Evolutionary conservation across 2,113 vertebrate species (phyloP).

Genomic region (Acinonyx jubatus): DNA sequence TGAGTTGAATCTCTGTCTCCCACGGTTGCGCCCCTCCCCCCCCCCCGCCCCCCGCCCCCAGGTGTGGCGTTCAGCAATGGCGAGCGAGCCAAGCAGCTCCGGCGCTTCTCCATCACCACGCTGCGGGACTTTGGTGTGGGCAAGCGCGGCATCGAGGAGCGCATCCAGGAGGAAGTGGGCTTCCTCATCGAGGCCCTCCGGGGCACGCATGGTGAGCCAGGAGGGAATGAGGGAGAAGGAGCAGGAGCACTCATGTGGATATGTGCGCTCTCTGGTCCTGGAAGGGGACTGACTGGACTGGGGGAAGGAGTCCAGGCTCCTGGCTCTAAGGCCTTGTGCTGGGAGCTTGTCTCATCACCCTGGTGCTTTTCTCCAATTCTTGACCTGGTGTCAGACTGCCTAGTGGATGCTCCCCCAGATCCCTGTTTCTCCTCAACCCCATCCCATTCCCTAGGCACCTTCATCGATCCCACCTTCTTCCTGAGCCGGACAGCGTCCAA

Average conservation of each 20-base stretch:
- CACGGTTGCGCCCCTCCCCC: fast-evolving
- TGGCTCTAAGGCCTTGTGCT: neutral
- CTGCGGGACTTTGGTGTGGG: conserved; percentile 76
- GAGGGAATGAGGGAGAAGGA: fast-evolving
- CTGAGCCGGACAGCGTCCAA: conserved; percentile 78
- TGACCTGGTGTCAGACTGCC: too few relatives aligned
- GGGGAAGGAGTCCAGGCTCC: fast-evolving
- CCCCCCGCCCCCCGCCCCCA: neutral
- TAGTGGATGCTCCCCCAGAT: neutral
- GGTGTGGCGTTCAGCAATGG: conserved; percentile 55
- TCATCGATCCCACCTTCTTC: conserved; percentile 70
- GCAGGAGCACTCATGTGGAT: fast-evolving
- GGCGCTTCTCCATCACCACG: conserved; percentile 71
- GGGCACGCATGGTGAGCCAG: conserved; percentile 78
- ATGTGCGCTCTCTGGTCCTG: fast-evolving
- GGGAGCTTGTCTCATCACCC: too few relatives aligned
- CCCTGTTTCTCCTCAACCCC: neutral
- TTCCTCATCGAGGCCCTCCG: conserved; percentile 82
- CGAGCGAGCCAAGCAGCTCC: conserved; percentile 65
- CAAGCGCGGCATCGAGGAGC: conserved; percentile 72
- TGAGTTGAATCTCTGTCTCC: neutral
- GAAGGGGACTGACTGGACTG: too few relatives aligned
- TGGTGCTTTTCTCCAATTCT: neutral
- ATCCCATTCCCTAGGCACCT: neutral
- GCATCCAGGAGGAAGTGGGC: conserved; percentile 87